Conservation (phyloP, 2,797 vertebrate species). For the Odontamblyopus lacepedii region DNA sequence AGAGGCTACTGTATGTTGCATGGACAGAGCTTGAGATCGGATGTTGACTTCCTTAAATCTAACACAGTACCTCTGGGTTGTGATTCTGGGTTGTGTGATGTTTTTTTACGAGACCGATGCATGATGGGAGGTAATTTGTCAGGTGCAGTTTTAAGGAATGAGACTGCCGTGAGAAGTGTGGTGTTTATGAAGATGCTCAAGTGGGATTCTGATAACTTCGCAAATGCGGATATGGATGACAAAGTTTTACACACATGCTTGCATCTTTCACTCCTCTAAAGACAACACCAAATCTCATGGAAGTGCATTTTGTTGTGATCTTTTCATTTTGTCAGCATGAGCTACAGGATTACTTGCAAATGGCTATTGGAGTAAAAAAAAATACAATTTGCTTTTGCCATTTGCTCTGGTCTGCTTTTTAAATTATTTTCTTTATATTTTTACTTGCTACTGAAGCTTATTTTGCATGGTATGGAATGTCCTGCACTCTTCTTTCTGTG, state of each 20-base stretch:
- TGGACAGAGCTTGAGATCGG: conserved; percentile 58
- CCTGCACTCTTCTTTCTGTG: conserved; percentile 60
- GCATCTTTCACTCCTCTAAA: conserved; percentile 55
- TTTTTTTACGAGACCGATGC: conserved; percentile 56
- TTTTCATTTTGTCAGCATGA: conserved; percentile 66
- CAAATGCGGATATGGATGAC: conserved; percentile 43
- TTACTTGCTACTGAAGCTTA: conserved; percentile 52
- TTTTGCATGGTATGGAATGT: conserved; percentile 66
- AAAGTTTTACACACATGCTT: conserved; percentile 45
- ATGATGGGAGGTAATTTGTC: conserved; percentile 54
- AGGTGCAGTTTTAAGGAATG: conserved; percentile 46
- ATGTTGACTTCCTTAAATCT: conserved; percentile 34
- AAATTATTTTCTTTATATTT: conserved; percentile 17
- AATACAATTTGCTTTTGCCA: conserved; percentile 48
- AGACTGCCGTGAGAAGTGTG: conserved; percentile 63
- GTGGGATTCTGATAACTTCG: conserved; percentile 39
- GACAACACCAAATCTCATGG: conserved; percentile 60
- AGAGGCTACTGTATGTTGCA: conserved; percentile 67
- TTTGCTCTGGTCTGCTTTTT: conserved; percentile 61
- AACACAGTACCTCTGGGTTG: conserved; percentile 30
- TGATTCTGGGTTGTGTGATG: conserved; percentile 30
- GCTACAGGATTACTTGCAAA: conserved; percentile 65
- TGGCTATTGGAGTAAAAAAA: conserved; percentile 54
- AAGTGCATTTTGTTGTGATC: conserved; percentile 67
- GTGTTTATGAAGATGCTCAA: conserved; percentile 54